Percentiles rank a stretch among this genome's conserved stretches.
Evolutionary conservation across 2,113 vertebrate species (phyloP).

Genomic region (Phoenicopterus ruber): DNA sequence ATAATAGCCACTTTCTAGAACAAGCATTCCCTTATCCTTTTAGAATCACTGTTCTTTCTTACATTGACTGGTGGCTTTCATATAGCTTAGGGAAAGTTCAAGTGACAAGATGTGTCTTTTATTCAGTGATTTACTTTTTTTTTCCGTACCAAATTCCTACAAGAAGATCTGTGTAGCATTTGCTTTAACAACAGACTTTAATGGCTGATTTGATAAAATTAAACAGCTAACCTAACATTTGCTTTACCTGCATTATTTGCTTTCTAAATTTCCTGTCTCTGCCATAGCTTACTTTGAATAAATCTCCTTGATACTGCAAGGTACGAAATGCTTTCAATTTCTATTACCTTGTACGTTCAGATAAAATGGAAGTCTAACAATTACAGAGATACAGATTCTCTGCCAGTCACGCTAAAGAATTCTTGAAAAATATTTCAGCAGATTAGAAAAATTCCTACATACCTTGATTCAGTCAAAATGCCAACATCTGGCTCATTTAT

Average conservation of each 20-base stretch:
- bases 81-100: neutral
- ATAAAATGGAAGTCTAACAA: neutral
- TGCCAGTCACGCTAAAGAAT: neutral
- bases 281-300: neutral
- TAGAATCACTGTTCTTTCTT: neutral
- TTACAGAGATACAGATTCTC: neutral
- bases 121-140: neutral
- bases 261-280: neutral
- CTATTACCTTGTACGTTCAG: neutral
- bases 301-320: neutral
- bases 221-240: neutral
- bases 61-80: neutral
- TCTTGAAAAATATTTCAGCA: neutral
- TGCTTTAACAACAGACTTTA: neutral
- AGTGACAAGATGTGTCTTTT: neutral
- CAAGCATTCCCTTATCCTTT: neutral
- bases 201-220: neutral
- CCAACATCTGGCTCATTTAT: neutral
- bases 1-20: neutral
- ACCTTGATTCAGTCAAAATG: neutral
- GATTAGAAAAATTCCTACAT: neutral
- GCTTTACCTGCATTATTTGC: slow-evolving; percentile 10
- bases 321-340: neutral
- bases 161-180: neutral
- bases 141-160: neutral